These are phyloP conservation scores for Cataglyphis albicans DNA, from an alignment of 2,888 invertebrate genomes.

Conservation along the genomic window DNA sequence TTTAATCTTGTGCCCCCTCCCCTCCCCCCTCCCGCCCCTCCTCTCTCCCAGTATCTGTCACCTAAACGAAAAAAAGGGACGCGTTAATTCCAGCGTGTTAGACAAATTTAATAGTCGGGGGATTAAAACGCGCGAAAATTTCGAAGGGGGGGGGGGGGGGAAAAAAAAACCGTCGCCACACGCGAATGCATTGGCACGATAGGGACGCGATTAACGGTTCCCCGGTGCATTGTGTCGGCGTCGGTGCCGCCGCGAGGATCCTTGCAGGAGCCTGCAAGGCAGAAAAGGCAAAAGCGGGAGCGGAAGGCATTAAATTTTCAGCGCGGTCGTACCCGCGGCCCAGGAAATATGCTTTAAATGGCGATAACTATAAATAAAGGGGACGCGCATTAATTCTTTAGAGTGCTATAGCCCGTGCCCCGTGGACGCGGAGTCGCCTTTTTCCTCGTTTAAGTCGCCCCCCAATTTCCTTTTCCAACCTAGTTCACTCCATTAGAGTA, in stretches of 20 bases:
- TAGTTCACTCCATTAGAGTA: conserved; percentile 29
- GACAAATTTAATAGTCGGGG: conserved; percentile 19
- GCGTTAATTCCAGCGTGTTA: neutral
- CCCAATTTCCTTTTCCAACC: conserved; percentile 44
- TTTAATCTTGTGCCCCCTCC: neutral
- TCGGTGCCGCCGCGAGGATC: conserved; percentile 21
- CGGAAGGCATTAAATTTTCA: conserved; percentile 71
- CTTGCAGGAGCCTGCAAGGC: conserved; percentile 7
- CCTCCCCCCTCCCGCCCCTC: too few relatives aligned
- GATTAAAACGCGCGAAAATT: conserved; percentile 10
- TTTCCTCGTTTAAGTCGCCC: neutral
- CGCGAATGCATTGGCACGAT: conserved; percentile 14
- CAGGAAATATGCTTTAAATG: conserved; percentile 77
- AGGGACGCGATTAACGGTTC: conserved; percentile 55
- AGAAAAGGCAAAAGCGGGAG: conserved; percentile 5
- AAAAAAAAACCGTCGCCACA: conserved; percentile 19
- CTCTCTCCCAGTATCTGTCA: neutral
- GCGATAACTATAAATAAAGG: conserved; percentile 78
- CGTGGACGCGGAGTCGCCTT: conserved; percentile 18
- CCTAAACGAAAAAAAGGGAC: neutral
- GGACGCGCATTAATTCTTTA: conserved; percentile 51
- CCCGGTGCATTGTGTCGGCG: conserved; percentile 37
- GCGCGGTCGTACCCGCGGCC: conserved; percentile 66
- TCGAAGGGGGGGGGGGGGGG: neutral
- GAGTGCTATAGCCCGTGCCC: conserved; percentile 12